A percentile compares a stretch with the other conserved stretches of the same genome.
These are phyloP conservation scores for Neodontobutis hainanensis DNA, from an alignment of 2,113 vertebrate genomes.

Conservation along the genomic window DNA sequence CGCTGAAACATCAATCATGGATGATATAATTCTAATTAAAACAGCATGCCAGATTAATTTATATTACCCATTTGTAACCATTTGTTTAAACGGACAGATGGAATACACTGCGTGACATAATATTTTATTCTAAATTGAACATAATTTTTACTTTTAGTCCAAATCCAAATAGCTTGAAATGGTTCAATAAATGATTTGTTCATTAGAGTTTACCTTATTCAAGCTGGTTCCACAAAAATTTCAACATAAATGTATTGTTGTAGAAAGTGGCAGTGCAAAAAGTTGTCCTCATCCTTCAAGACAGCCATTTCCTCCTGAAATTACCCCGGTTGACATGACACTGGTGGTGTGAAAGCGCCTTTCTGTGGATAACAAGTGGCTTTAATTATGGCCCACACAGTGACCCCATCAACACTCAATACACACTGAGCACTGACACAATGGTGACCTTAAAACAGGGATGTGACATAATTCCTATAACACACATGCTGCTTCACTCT, in stretches of 20 bases:
- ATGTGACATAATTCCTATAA: constrained; percentile 5
- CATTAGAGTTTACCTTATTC: no score
- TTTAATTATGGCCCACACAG: constrained; percentile 57
- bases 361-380: constrained; percentile 7
- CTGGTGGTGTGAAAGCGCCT: constrained; percentile 5
- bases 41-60: no score
- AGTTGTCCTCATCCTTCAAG: background rate
- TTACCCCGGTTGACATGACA: constrained; percentile 2
- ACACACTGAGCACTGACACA: background rate
- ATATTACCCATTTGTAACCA: no score
- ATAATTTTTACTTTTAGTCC: no score
- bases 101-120: no score
- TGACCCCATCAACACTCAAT: background rate
- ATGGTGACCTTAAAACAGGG: constrained; percentile 8
- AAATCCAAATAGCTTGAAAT: no score
- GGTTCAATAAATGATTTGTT: no score
- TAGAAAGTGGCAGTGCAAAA: background rate
- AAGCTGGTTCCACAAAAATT: no score
- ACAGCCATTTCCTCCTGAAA: constrained; percentile 10
- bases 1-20: no score
- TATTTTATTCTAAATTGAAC: no score
- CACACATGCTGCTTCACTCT: background rate
- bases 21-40: no score
- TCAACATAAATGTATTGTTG: background rate
- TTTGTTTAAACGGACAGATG: no score